Evolutionary conservation across 2,113 vertebrate species (phyloP).

Genomic region (Lipophrys pholis): DNA sequence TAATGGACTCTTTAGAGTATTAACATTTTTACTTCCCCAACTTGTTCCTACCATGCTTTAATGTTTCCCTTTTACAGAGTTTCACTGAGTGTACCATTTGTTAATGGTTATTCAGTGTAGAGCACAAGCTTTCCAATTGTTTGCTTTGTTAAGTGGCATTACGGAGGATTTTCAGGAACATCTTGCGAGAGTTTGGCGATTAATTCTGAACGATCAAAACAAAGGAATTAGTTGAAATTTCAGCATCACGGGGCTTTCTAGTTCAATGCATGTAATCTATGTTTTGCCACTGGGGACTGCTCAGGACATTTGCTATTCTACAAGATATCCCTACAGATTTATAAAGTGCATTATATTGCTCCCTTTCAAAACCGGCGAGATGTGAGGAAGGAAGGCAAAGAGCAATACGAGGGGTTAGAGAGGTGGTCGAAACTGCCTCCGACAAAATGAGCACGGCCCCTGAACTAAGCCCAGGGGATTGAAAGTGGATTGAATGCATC

Average conservation of each 20-base stretch:
- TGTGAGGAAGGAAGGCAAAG: conserved; percentile 53
- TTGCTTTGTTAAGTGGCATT: conserved; percentile 48
- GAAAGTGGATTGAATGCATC: conserved; percentile 80
- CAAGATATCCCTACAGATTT: conserved; percentile 27
- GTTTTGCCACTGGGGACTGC: not conserved
- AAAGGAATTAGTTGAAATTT: conserved; percentile 35
- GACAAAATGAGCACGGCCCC: conserved; percentile 74
- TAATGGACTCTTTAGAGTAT: conserved; percentile 79
- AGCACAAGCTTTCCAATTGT: conserved; percentile 32
- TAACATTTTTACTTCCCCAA: conserved; percentile 65
- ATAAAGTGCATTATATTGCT: conserved; percentile 55
- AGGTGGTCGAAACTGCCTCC: conserved; percentile 61
- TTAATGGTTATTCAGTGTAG: conserved; percentile 18
- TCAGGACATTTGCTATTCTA: conserved; percentile 32
- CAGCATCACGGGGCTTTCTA: conserved; percentile 4
- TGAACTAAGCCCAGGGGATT: conserved; percentile 79
- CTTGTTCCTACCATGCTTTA: conserved; percentile 56
- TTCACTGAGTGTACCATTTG: not conserved
- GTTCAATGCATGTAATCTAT: conserved; percentile 12
- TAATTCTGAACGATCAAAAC: conserved; percentile 20
- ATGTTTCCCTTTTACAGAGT: conserved; percentile 26
- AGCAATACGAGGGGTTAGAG: conserved; percentile 61
- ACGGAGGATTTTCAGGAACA: conserved; percentile 48
- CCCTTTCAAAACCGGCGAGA: conserved; percentile 50
- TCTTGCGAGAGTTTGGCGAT: conserved; percentile 41